These are phyloP conservation scores for Lacerta viridis DNA, from an alignment of 2,797 vertebrate species.

Conservation along the genomic window DNA sequence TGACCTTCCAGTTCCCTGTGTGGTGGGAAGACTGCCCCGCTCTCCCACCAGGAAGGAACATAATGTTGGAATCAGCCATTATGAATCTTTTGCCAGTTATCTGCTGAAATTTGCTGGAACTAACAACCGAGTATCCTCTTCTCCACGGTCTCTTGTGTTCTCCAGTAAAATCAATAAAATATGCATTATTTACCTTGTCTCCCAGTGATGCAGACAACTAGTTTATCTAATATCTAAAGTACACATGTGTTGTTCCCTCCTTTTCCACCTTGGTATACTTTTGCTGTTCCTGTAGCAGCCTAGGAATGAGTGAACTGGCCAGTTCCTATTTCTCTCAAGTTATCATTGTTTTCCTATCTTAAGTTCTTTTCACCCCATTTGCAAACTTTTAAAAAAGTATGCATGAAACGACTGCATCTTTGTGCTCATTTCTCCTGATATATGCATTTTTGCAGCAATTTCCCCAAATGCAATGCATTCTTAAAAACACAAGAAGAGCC, in stretches of 20 bases:
- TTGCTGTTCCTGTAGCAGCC: constrained; percentile 11
- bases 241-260: constrained; percentile 19
- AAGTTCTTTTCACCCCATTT: too few relatives aligned
- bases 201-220: constrained; percentile 58
- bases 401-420: too few relatives aligned
- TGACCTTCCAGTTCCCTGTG: not conserved
- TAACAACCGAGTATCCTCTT: not conserved
- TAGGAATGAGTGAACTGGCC: too few relatives aligned
- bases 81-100: not conserved
- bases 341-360: too few relatives aligned
- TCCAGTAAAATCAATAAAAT: constrained; percentile 37
- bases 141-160: too few relatives aligned
- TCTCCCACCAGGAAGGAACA: not conserved
- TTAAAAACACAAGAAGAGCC: too few relatives aligned
- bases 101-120: not conserved
- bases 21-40: not conserved
- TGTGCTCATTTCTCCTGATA: too few relatives aligned
- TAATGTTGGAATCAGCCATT: not conserved
- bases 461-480: too few relatives aligned
- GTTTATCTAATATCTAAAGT: constrained; percentile 63
- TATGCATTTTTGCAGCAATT: too few relatives aligned
- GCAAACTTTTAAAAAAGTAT: too few relatives aligned
- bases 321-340: too few relatives aligned
- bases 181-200: constrained; percentile 60
- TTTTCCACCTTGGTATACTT: constrained; percentile 31